These are phyloP conservation scores for Fundulus diaphanus DNA, from an alignment of 2,797 vertebrate species.

Conservation along the genomic window DNA sequence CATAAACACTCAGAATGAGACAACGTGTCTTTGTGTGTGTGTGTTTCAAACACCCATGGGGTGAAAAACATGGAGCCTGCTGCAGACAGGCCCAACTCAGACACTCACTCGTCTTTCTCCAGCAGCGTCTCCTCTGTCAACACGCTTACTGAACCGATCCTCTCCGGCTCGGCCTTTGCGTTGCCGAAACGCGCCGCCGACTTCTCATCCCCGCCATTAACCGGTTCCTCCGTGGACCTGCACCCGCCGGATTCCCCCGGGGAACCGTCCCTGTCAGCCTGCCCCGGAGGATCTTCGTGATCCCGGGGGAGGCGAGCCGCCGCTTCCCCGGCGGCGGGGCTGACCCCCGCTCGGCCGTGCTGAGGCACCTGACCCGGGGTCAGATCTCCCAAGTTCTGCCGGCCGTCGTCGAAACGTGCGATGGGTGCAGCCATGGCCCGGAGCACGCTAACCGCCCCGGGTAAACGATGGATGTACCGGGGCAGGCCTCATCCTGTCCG, in stretches of 20 bases:
- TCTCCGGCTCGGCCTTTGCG: slow-evolving; percentile 69
- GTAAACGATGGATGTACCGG: slow-evolving; percentile 30
- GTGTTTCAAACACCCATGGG: not conserved
- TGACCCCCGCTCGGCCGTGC: slow-evolving; percentile 54
- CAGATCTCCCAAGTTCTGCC: slow-evolving; percentile 83
- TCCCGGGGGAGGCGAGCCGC: slow-evolving; percentile 24
- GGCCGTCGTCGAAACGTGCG: slow-evolving; percentile 82
- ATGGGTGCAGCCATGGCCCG: slow-evolving; percentile 77
- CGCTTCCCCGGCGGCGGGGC: slow-evolving; percentile 60
- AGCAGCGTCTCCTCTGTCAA: slow-evolving; percentile 87
- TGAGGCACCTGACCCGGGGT: slow-evolving; percentile 48
- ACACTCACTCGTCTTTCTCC: slow-evolving; percentile 90
- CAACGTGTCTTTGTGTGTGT: not conserved
- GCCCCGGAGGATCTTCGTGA: slow-evolving; percentile 41
- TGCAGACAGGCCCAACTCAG: slow-evolving; percentile 12
- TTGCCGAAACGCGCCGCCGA: slow-evolving; percentile 86
- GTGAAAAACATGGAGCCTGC: not conserved
- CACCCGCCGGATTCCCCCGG: slow-evolving; percentile 34
- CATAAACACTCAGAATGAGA: not conserved
- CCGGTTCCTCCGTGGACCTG: slow-evolving; percentile 70
- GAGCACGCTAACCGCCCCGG: slow-evolving; percentile 38
- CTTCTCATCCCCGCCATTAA: slow-evolving; percentile 82
- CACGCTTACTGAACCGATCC: slow-evolving; percentile 74
- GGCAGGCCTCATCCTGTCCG: slow-evolving; percentile 56
- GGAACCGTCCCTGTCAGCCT: slow-evolving; percentile 39